Base-by-base conservation (phyloP, 2,888 invertebrate genomes). In the Rhabditoides inermis region DNA sequence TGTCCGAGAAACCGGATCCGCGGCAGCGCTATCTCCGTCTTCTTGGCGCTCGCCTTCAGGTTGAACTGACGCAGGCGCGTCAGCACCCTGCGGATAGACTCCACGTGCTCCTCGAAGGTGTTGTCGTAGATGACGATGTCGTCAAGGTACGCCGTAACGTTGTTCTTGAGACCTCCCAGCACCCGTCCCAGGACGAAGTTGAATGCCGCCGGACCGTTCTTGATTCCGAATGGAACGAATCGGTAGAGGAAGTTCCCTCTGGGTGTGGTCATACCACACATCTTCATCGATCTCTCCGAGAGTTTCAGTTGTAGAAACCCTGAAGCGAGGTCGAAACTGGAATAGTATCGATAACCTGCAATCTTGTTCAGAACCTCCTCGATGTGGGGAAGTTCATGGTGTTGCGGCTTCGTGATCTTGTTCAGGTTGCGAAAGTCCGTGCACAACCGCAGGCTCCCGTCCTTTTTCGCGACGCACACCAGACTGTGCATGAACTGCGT, bases 391-490 rank as follows among this genome's bases (percentile, higher is more conserved):
- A 64, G 28, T 0, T 65, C 65, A 25, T 47, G 68, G 18, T 50
- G 50, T 25, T 66, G 63, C 0, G 58, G 60, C 18, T 61, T 47
- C 0, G 61, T 65, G 0, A 39, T 50, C 7, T 55, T 55, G 36
- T 66, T 66, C 0, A 61, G 40, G 28, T 49, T 47, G 1, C 65
- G 28, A 25, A 64, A 64, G 35, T 66, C 66, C 2, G 68, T 39
- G 28, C 66, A 67, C 0, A 59, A 55, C 37, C 66, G 22, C 0
- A 68, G 42, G 0, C 49, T 41, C 2, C 67, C 67, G 45, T 61
- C 61, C 35, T 68, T 68, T 44, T 65, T 68, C 22, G 44, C 49
- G 15, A 62, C 58, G n/a, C n/a, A n/a, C n/a, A n/a, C n/a, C n/a
- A n/a, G n/a, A n/a, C n/a, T n/a, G n/a, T n/a, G n/a, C n/a, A n/a